Percentiles rank a stretch among this genome's conserved stretches.
Evolutionary conservation across 2,113 vertebrate genomes (phyloP).

Genomic region (Macrotis lagotis): DNA sequence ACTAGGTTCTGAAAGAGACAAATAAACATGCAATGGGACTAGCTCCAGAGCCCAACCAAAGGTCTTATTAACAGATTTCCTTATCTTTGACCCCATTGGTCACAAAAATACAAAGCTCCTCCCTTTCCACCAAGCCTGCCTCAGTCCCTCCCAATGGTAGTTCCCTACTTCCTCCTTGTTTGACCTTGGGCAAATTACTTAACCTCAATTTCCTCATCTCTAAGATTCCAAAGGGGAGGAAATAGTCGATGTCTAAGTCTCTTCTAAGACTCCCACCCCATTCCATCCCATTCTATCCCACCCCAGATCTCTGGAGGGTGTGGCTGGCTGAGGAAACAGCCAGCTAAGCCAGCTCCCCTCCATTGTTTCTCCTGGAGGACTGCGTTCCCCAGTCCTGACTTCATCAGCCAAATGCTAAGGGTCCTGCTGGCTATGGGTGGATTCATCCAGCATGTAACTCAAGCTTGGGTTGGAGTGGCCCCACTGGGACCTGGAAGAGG

Average conservation of each 20-base stretch:
- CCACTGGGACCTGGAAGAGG: constrained; percentile 54
- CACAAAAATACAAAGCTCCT: neutral
- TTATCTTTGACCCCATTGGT: neutral
- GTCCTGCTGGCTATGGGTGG: constrained; percentile 48
- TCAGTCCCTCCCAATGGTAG: neutral
- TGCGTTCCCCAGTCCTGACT: neutral
- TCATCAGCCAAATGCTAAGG: constrained; percentile 62
- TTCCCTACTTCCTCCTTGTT: neutral
- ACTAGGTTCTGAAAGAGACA: neutral
- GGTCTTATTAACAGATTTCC: neutral
- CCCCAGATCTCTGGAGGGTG: neutral
- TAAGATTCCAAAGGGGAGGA: neutral
- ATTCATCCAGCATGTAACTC: constrained; percentile 39
- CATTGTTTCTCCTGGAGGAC: neutral
- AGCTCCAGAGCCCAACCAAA: neutral
- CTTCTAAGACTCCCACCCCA: neutral
- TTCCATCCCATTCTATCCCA: neutral
- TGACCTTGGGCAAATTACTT: neutral
- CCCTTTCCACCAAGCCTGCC: neutral
- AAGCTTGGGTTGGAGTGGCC: constrained; percentile 7
- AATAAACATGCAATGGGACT: neutral
- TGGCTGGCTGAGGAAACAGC: neutral
- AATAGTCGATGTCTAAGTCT: neutral
- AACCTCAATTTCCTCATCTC: neutral
- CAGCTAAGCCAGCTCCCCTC: neutral